A percentile compares a stretch with the other conserved stretches of the same genome.
These are phyloP conservation scores for Lordiphosa clarofinis DNA, from an alignment of 1,140 invertebrate species.

Conservation along the genomic window DNA sequence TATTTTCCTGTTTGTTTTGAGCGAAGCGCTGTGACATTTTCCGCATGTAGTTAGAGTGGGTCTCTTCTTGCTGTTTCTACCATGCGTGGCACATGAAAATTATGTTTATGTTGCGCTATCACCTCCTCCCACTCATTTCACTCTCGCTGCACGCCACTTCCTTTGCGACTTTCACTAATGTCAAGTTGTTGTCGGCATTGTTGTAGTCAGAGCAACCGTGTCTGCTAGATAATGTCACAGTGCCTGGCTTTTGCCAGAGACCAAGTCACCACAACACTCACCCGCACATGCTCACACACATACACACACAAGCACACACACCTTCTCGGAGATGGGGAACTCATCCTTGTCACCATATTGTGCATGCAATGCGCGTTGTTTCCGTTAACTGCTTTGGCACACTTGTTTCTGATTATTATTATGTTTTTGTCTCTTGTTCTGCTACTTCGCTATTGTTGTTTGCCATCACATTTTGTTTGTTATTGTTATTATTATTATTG, in stretches of 20 bases:
- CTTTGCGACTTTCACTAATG: slow-evolving; percentile 75
- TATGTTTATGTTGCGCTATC: slow-evolving; percentile 61
- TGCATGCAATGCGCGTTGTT: slow-evolving; percentile 75
- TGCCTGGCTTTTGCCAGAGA: slow-evolving; percentile 33
- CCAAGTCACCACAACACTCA: slow-evolving; percentile 9
- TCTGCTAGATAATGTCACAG: slow-evolving; percentile 71
- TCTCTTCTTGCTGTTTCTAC: slow-evolving; percentile 28
- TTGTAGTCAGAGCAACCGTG: slow-evolving; percentile 58
- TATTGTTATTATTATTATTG: slow-evolving; percentile 59
- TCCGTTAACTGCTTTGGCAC: slow-evolving; percentile 77
- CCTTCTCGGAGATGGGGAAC: slow-evolving; percentile 17
- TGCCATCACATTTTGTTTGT: slow-evolving; percentile 54
- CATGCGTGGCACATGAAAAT: slow-evolving; percentile 68
- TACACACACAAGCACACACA: slow-evolving; percentile 1
- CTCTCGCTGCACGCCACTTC: slow-evolving; percentile 68
- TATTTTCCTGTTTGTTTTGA: slow-evolving; percentile 7
- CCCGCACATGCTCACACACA: neutral
- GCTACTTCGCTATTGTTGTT: slow-evolving; percentile 59
- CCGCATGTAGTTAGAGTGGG: slow-evolving; percentile 5
- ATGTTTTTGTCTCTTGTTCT: slow-evolving; percentile 64
- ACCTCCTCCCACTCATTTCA: slow-evolving; percentile 21
- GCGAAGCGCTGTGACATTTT: slow-evolving; percentile 11
- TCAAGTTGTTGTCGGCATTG: slow-evolving; percentile 64
- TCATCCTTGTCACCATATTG: slow-evolving; percentile 61
- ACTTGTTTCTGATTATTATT: slow-evolving; percentile 78